These are phyloP conservation scores for Drosophila birchii DNA, from an alignment of 2,888 invertebrate genomes.

Conservation along the genomic window DNA sequence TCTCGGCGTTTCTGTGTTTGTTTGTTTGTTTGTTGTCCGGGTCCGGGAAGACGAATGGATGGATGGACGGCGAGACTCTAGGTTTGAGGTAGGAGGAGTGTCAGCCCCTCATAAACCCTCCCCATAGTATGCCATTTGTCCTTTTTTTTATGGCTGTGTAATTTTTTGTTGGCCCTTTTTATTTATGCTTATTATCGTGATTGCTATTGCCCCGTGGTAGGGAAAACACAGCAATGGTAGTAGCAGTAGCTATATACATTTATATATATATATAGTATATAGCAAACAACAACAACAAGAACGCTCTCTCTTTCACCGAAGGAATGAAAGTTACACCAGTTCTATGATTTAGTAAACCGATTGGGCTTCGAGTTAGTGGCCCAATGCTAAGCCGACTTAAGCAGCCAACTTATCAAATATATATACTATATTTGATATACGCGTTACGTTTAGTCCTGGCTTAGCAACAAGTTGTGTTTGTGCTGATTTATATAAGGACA, in stretches of 20 bases:
- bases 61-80: conserved; percentile 1
- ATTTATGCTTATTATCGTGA: conserved; percentile 79
- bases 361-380: conserved; percentile 4
- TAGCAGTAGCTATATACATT: background rate
- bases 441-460: background rate
- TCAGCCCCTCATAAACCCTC: background rate
- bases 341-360: background rate
- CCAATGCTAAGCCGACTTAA: conserved; percentile 4
- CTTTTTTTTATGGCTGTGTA: conserved; percentile 76
- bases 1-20: conserved; percentile 32
- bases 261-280: too few relatives aligned
- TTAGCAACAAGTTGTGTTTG: conserved; percentile 3
- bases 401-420: background rate
- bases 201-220: conserved; percentile 57
- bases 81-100: background rate
- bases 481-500: background rate
- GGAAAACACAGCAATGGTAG: background rate
- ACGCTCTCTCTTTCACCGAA: background rate
- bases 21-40: conserved; percentile 15
- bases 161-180: conserved; percentile 65
- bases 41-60: conserved; percentile 28
- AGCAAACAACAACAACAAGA: background rate
- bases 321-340: background rate
- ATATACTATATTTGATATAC: too few relatives aligned
- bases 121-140: conserved; percentile 33